Base-by-base conservation (phyloP, 2,797 vertebrate species). In the Anas acuta region DNA sequence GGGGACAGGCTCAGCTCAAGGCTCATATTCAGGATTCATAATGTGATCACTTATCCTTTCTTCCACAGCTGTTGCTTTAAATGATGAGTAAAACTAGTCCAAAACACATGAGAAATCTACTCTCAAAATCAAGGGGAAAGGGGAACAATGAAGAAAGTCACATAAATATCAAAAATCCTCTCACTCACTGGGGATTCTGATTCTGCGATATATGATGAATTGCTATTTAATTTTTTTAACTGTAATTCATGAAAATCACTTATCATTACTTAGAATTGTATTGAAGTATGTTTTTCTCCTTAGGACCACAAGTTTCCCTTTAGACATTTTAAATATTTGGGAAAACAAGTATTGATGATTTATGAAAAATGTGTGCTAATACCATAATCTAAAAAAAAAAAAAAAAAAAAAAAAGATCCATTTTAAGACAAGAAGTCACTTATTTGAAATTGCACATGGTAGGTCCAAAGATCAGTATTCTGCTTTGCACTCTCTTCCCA, bases 241-340 rank as follows among this genome's bases (percentile, higher is more conserved):
- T 41, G 58, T 92, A 96, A 89, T 41, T 95, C 94, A 95, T 87
- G 81, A 86, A 96, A 96, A 97, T 93, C 81, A 78, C 62, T 92
- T 84, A 93, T 84, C 70, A 81, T 94, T 95, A 56, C 87, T 89
- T 85, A 30, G 61, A 93, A 88, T 93, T 96, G 74, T 90, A 83
- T 61, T 93, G 37, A 94, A 89, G n/a, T 79, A 51, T 89, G 56
- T 93, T 92, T 91, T 93, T 86, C 87, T 89, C 54, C 25, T 94
- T 95, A 82, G 80, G 66, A 91, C 28, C 87, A 39, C 51, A 89
- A 88, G 22, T 5, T 75, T 58, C 95, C 84, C 32, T 91, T 92
- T 35, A 88, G 26, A 65, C 9, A 41, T 78, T 93, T 95, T 87
- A 92, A 81, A 47, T 73, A 71, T 83, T 90, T 92, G 37, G 19